Percentiles rank a stretch among this genome's conserved stretches.
Conservation (phyloP, 2,888 invertebrate species). For the Dynastes maya region DNA sequence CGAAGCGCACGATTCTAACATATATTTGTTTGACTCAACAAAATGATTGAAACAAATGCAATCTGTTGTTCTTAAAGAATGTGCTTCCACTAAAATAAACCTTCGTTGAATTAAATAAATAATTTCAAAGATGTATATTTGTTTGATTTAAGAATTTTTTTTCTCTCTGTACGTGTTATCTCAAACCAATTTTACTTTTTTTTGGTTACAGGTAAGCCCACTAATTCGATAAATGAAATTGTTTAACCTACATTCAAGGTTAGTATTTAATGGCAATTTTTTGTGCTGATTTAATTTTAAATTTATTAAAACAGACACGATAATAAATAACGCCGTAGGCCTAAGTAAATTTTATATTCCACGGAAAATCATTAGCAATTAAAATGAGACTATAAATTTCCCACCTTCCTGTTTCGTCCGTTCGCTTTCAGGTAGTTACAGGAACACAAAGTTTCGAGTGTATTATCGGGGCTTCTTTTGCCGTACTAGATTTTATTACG, state of each 20-base stretch:
- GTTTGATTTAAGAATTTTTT: no score
- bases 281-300: constrained; percentile 16
- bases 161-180: no score
- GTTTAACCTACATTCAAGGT: neutral
- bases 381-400: constrained; percentile 32
- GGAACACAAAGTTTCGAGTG: constrained; percentile 3
- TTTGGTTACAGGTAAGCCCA: neutral
- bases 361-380: constrained; percentile 31
- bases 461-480: neutral
- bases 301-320: constrained; percentile 14
- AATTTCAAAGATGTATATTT: no score
- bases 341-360: constrained; percentile 34
- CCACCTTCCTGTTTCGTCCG: constrained; percentile 13
- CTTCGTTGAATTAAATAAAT: no score
- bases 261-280: neutral
- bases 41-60: no score
- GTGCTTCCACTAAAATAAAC: no score
- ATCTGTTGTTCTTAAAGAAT: no score
- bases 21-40: no score
- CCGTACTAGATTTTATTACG: neutral
- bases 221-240: neutral
- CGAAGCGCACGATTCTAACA: no score
- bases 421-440: constrained; percentile 3
- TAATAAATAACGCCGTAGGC: constrained; percentile 27
- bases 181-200: no score